Evolutionary conservation across 1,140 invertebrate species (phyloP).

Genomic region (Anoplophora glabripennis): DNA sequence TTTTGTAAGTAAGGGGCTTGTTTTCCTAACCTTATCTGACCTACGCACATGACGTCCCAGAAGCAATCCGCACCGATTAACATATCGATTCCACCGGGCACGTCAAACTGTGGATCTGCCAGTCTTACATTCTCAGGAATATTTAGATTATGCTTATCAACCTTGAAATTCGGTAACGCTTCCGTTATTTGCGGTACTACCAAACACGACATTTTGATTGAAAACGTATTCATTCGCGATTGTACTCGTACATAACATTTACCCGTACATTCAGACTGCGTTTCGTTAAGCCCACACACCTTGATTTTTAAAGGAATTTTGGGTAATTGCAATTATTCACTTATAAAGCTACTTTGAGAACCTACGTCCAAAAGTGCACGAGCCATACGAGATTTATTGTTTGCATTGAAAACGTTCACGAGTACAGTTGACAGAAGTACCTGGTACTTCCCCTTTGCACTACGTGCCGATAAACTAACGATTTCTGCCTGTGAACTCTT

Average conservation of each 20-base stretch:
- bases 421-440: neutral
- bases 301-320: neutral
- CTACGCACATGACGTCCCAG: neutral
- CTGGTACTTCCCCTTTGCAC: too few relatives aligned
- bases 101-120: neutral
- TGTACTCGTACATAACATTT: neutral
- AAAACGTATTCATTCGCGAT: neutral
- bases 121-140: neutral
- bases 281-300: neutral
- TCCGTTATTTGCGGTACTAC: neutral
- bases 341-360: slow-evolving; percentile 23
- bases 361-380: slow-evolving; percentile 10
- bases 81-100: neutral
- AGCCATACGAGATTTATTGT: neutral
- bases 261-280: slow-evolving; percentile 10
- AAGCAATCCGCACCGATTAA: neutral
- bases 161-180: neutral
- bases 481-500: too few relatives aligned
- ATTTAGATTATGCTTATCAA: neutral
- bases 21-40: neutral
- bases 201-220: neutral
- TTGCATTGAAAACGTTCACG: neutral
- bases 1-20: neutral
- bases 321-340: too few relatives aligned
- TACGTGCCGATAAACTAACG: too few relatives aligned